Evolutionary conservation across 2,888 invertebrate genomes (phyloP), one percentile per base, ranked within the genome.

Genomic region (Stenurella melanura): DNA sequence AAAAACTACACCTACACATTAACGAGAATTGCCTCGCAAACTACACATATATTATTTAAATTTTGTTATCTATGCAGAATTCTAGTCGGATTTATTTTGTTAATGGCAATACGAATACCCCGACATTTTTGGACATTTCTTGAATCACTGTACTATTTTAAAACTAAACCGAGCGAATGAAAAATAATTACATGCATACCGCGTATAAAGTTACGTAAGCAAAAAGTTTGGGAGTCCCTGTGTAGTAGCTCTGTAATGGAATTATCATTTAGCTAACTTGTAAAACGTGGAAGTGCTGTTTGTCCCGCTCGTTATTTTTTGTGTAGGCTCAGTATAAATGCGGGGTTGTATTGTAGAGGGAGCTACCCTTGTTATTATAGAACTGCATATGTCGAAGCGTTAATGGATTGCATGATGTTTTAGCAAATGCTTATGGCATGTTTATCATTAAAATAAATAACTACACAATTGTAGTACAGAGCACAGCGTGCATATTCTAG

Each of bases 261-360:
- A 88, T 87, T 87, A 87, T 85, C 86, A 87, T 87, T 87, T 86
- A 86, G 85, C 85, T 81, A 85, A 86, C 85, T 87, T 87, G 86
- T 86, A 86, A 87, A 87, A 86, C 83, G 86, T 85, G 82, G 83
- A 85, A 85, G 85, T 84, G 86, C 77, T 87, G 86, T 87, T 87
- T 87, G 85, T 83, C 78, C 76, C 83, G 83, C 83, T 86, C 85
- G 86, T 87, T 87, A 86, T 85, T 87, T 87, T 86, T 87, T 82
- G 83, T 78, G 82, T 80, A 80, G 83, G 85, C 82, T 82, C 83
- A 84, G 79, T 84, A 84, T 81, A 83, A 84, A 85, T 82, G 83
- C 85, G 75, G 80, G 83, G 83, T 76, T 77, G 82, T 74, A 80
- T 77, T 76, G 78, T 79, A 83, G 82, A 84, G 87, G 86, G 85